Conservation (phyloP, 2,888 invertebrate species). For the Orthonevra nobilis region DNA sequence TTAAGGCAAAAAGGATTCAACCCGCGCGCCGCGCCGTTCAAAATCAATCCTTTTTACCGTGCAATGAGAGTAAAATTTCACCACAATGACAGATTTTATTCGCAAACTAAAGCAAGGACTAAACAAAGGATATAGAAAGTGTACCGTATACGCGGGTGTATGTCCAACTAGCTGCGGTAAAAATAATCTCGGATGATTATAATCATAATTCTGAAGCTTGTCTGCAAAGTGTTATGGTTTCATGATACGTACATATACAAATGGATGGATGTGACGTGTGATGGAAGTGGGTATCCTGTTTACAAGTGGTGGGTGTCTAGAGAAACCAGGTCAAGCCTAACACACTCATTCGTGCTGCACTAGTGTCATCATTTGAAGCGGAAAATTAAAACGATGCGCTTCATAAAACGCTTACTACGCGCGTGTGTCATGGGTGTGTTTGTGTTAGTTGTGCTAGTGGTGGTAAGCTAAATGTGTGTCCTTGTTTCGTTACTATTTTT, state of each 20-base stretch:
- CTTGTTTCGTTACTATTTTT: slow-evolving; percentile 67
- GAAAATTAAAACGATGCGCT: slow-evolving; percentile 65
- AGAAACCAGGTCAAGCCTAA: slow-evolving; percentile 64
- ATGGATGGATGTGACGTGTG: neutral
- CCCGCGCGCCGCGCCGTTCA: too few relatives aligned
- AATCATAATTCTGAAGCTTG: slow-evolving; percentile 23
- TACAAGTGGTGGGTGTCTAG: slow-evolving; percentile 8
- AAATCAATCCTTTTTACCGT: too few relatives aligned
- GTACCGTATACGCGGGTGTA: too few relatives aligned
- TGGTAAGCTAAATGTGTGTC: slow-evolving; percentile 36
- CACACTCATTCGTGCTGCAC: slow-evolving; percentile 63
- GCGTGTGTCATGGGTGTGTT: neutral
- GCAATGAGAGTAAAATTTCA: too few relatives aligned
- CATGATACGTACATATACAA: slow-evolving; percentile 2
- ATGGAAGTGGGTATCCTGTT: slow-evolving; percentile 21
- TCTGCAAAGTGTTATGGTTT: slow-evolving; percentile 35
- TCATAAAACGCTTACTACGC: slow-evolving; percentile 22
- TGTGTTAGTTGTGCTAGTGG: slow-evolving; percentile 23
- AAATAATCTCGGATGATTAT: slow-evolving; percentile 46
- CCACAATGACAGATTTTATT: too few relatives aligned
- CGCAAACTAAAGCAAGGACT: too few relatives aligned
- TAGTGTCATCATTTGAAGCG: slow-evolving; percentile 54
- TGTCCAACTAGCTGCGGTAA: slow-evolving; percentile 25
- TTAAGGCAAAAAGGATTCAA: too few relatives aligned
- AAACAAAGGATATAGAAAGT: neutral